These are phyloP conservation scores for Hipposideros armiger DNA, from an alignment of 2,113 vertebrate genomes.

Conservation along the genomic window DNA sequence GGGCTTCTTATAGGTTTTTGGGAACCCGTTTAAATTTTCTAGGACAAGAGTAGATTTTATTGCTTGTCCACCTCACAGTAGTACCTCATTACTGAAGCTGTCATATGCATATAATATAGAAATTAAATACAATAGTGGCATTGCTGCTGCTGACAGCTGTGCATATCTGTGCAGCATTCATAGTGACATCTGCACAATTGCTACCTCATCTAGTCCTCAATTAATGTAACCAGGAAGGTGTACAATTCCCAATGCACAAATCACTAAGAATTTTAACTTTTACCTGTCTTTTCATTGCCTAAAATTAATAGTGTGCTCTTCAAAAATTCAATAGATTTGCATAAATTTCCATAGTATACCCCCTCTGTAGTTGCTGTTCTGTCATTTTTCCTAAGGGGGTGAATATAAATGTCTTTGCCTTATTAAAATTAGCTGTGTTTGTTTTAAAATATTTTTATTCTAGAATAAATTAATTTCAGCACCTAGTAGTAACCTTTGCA, in stretches of 20 bases:
- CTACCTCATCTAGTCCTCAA: constrained; percentile 52
- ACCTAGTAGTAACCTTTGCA: background rate
- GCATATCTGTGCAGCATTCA: background rate
- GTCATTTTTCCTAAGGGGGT: constrained; percentile 41
- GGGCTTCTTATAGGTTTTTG: constrained; percentile 55
- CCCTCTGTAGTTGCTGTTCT: constrained; percentile 44
- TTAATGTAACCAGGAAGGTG: constrained; percentile 68
- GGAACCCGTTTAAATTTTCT: constrained; percentile 56
- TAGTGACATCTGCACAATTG: constrained; percentile 61
- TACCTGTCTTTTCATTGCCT: constrained; percentile 39
- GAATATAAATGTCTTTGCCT: constrained; percentile 1
- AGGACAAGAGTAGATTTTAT: constrained; percentile 20
- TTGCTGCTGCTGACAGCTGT: constrained; percentile 68
- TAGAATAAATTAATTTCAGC: constrained; percentile 52
- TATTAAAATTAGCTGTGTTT: constrained; percentile 66
- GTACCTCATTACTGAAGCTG: constrained; percentile 26
- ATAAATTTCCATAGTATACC: constrained; percentile 69
- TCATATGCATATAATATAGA: constrained; percentile 30
- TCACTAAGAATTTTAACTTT: constrained; percentile 18
- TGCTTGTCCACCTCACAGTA: background rate
- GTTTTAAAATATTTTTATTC: constrained; percentile 49
- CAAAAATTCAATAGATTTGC: constrained; percentile 64
- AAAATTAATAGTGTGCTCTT: background rate
- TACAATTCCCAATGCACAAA: constrained; percentile 65
- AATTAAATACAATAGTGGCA: background rate